Conservation (phyloP, 2,797 vertebrate genomes). For the Melanogrammus aeglefinus region DNA sequence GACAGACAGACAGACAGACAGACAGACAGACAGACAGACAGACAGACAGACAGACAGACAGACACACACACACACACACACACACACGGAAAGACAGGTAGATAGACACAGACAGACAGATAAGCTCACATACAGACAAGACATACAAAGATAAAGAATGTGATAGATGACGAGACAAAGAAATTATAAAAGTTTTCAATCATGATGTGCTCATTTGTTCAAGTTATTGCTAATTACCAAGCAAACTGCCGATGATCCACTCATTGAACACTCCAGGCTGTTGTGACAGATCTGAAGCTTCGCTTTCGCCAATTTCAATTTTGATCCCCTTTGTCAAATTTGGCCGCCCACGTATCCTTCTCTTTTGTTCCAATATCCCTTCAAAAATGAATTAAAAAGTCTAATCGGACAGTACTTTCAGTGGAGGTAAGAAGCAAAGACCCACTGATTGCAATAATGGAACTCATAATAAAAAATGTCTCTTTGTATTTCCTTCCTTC, state of each 20-base stretch:
- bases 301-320: conserved; percentile 30
- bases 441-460: not conserved
- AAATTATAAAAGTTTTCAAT: conserved; percentile 23
- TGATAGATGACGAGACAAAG: no score
- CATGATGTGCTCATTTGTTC: conserved; percentile 42
- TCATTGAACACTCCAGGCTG: conserved; percentile 30
- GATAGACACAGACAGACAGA: conserved; percentile 8
- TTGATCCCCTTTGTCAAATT: conserved; percentile 36
- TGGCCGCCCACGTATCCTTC: conserved; percentile 50
- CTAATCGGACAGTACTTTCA: not conserved
- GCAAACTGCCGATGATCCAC: conserved; percentile 38
- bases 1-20: no score
- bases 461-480: not conserved
- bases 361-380: conserved; percentile 22
- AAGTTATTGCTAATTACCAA: conserved; percentile 48
- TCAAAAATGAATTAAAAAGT: not conserved
- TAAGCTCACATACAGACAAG: conserved; percentile 17
- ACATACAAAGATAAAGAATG: no score
- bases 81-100: not conserved
- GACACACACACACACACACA: conserved; percentile 7
- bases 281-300: conserved; percentile 15
- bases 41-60: not conserved
- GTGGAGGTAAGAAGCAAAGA: not conserved
- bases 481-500: not conserved
- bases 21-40: not conserved